These are phyloP conservation scores for Ormyrus pomaceus DNA, from an alignment of 2,888 invertebrate species.

Conservation along the genomic window DNA sequence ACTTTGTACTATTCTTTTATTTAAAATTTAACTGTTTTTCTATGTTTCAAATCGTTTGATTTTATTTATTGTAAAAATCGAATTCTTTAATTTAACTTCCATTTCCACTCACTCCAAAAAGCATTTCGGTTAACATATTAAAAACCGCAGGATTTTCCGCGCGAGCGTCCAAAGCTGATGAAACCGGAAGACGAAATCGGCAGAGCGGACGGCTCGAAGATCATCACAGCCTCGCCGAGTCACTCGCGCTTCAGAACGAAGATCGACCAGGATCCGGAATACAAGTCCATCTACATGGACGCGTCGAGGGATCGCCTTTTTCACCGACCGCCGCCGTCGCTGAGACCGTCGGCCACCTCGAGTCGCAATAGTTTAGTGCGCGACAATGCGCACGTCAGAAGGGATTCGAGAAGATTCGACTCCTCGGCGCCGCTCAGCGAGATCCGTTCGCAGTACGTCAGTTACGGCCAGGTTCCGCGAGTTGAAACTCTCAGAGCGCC, in stretches of 20 bases:
- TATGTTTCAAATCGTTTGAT: too few relatives aligned
- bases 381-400: neutral
- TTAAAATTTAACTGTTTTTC: too few relatives aligned
- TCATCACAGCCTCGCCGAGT: constrained; percentile 44
- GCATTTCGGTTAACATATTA: neutral
- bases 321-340: constrained; percentile 63
- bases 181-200: constrained; percentile 74
- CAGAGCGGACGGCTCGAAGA: constrained; percentile 70
- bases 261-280: constrained; percentile 74
- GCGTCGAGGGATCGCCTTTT: constrained; percentile 61
- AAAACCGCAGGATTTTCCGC: constrained; percentile 73
- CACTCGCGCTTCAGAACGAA: constrained; percentile 60
- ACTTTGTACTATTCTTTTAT: too few relatives aligned
- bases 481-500: constrained; percentile 69
- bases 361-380: constrained; percentile 56
- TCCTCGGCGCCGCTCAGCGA: constrained; percentile 63
- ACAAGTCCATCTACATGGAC: constrained; percentile 69
- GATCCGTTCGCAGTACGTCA: constrained; percentile 67
- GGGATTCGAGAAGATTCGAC: constrained; percentile 30
- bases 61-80: too few relatives aligned
- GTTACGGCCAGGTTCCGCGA: constrained; percentile 68
- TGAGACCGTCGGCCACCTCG: constrained; percentile 39
- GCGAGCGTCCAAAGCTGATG: constrained; percentile 74
- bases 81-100: too few relatives aligned
- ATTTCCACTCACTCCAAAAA: neutral